Base-by-base conservation (phyloP, 2,888 invertebrate species). In the Drosophila nigricruria region DNA sequence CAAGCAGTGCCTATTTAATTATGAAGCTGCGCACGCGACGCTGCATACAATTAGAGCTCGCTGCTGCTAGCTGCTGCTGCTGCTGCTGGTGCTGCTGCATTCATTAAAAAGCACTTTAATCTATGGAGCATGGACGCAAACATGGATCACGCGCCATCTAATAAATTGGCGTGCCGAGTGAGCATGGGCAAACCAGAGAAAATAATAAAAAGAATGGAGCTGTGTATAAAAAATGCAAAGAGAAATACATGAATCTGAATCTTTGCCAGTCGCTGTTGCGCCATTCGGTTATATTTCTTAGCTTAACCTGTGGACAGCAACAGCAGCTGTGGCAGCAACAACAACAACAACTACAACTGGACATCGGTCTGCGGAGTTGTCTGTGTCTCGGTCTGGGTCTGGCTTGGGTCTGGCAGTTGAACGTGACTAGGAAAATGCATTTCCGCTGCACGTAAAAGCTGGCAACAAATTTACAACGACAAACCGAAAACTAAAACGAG, bases 361-460 rank as follows among this genome's bases (percentile, higher is more conserved):
- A 68, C 68, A 32, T 18, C 49, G 65, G 61, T 64, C 63, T 66
- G 50, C 45, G 10, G 27, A 64, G 56, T 45, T 65, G 52, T 63
- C 75, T 73, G 68, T 60, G 47, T 56, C 73, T 65, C 63, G 66
- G 47, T 63, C 75, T 69, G 68, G 70, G 52, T 63, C 75, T 73
- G 68, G 73, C 68, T 47, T 67, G 67, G 78, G 76, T 83, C 72
- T 78, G 57, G 68, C 56, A 66, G 58, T 61, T 58, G 71, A 60
- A 86, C 85, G 85, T 86, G 85, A 89, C 85, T 86, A 88, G 89
- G 73, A 71, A 89, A 89, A 82, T 87, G 85, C 89, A 86, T 86
- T 89, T 86, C 85, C 85, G 89, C 56, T 78, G 88, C 89, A 85
- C 85, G 89, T 87, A 83, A 56, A 70, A 67, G 57, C 73, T 66